phyloP scores from a whole-genome alignment of 2,113 vertebrate genomes.

The Percopsis transmontana region DNA sequence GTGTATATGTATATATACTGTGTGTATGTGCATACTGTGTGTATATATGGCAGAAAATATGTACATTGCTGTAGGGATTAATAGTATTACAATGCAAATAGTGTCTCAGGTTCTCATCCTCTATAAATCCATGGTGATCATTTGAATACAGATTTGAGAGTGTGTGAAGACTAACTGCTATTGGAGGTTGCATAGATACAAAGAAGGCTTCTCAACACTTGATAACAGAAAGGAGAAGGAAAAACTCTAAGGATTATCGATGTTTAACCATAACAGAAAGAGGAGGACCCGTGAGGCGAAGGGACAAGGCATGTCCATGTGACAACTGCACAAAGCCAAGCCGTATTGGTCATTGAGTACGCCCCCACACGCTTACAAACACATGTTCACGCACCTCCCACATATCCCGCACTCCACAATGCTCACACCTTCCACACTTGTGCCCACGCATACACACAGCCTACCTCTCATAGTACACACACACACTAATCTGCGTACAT shows the following conservation, averaged over 20 bases:
- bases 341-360: conserved; percentile 20
- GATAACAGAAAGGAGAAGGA: conserved; percentile 21
- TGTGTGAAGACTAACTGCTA: conserved; percentile 24
- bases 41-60: no score
- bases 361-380: background rate
- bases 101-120: no score
- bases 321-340: conserved; percentile 42
- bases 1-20: no score
- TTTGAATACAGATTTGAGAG: no score
- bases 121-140: no score
- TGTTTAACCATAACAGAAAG: conserved; percentile 22
- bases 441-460: conserved; percentile 55
- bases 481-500: background rate
- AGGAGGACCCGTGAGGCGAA: background rate
- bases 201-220: conserved; percentile 30
- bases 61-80: no score
- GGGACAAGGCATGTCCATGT: conserved; percentile 48
- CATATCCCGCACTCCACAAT: conserved; percentile 54
- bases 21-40: no score
- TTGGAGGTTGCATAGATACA: conserved; percentile 42
- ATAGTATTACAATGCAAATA: no score
- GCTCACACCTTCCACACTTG: conserved; percentile 58
- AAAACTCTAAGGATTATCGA: conserved; percentile 19
- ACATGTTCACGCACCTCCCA: conserved; percentile 46
- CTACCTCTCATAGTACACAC: conserved; percentile 25